Evolutionary conservation across 2,797 vertebrate species (phyloP), one percentile per base, ranked within the genome.

Genomic region (Sebastes cheni): DNA sequence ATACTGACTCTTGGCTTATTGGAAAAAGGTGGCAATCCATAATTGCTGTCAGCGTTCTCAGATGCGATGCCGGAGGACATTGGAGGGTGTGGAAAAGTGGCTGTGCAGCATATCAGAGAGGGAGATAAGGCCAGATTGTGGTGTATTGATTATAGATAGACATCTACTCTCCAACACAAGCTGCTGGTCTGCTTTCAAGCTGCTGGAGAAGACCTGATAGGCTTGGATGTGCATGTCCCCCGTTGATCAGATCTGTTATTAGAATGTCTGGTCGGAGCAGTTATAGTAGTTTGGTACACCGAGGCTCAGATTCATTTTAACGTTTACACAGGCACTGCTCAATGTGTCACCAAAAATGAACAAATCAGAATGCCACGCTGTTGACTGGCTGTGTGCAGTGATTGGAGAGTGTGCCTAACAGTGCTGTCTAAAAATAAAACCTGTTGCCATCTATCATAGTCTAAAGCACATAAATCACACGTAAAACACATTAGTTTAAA

Each of bases 121-220:
- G 67, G 52, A 91, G 93, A 95, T 94, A 92, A 93, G 88, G 82
- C 85, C 91, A 94, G 93, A 93, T 94, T 89, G 92, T 89, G 86
- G 74, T 58, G 90, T 94, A 94, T 94, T 83, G 94, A 95, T 95
- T 93, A 82, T 85, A 93, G 93, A 94, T 94, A 93, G 88, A 76
- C 85, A 94, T 94, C 93, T 94, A 80, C 88, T 90, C 86, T 88
- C 87, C 77, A 87, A 90, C 90, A 86, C 81, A 86, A 87, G 88
- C 89, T 77, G 88, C 88, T 54, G 73, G 77, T 85, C 81, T 58
- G 84, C 79, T 88, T 84, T 88, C 59, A 8, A 83, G 82, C 58
- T 42, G 65, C 84, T 12, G 61, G 59, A 79, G 73, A 84, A 86
- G 83, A 64, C 85, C 80, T 76, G 88, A 88, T 85, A 71, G 80